Conservation (phyloP, 1,140 invertebrate genomes). For the Drosophila sp. region DNA sequence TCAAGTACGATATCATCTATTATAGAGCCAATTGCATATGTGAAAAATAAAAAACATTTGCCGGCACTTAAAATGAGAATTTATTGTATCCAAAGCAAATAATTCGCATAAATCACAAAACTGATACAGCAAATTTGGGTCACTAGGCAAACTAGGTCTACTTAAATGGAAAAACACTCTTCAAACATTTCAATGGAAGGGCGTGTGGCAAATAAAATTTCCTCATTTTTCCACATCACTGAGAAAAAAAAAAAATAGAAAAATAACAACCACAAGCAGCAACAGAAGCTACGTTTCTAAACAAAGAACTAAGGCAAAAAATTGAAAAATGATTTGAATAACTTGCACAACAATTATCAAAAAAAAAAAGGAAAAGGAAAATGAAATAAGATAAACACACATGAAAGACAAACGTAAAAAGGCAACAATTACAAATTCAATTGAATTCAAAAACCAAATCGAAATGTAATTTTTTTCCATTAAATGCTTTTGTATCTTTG, state of each 20-base stretch:
- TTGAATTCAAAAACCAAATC: conserved; percentile 68
- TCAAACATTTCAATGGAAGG: conserved; percentile 48
- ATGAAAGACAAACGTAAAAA: conserved; percentile 65
- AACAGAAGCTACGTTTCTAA: conserved; percentile 53
- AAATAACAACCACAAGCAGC: conserved; percentile 23
- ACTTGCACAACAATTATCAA: conserved; percentile 71
- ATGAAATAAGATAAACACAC: conserved; percentile 63
- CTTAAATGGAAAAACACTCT: conserved; percentile 74
- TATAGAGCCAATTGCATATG: conserved; percentile 8
- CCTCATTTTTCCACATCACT: conserved; percentile 65
- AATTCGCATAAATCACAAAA: conserved; percentile 78
- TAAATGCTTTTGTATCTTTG: conserved; percentile 42
- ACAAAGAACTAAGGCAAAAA: conserved; percentile 46
- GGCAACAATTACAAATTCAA: conserved; percentile 77
- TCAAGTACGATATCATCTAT: conserved; percentile 25
- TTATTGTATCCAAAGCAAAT: conserved; percentile 56
- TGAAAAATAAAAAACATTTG: conserved; percentile 33
- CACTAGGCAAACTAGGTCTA: conserved; percentile 50
- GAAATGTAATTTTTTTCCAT: conserved; percentile 43
- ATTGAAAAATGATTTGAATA: conserved; percentile 17
- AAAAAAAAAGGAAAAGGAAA: conserved; percentile 16
- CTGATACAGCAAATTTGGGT: conserved; percentile 55
- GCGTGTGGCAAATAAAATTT: conserved; percentile 48
- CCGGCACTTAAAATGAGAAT: conserved; percentile 44
- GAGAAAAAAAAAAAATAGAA: conserved; percentile 5